A percentile compares a stretch with the other conserved stretches of the same genome.
Evolutionary conservation across 2,113 vertebrate genomes (phyloP).

Genomic region (Opisthocomus hoazin): DNA sequence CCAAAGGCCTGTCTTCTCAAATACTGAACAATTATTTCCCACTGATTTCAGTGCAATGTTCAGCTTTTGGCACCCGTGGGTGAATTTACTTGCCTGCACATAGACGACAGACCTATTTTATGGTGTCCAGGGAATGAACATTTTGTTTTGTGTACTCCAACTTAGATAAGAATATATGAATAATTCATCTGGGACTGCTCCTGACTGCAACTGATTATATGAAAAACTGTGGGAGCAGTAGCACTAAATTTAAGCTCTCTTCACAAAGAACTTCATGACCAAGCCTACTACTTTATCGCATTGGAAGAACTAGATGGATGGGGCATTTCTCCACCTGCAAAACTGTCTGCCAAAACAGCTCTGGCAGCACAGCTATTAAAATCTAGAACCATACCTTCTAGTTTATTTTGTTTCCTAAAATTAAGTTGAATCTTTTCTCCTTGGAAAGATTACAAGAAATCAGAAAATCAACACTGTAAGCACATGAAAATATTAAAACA

Average conservation of each 20-base stretch:
- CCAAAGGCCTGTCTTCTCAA: background rate
- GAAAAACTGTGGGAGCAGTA: background rate
- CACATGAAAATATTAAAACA: background rate
- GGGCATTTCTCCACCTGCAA: background rate
- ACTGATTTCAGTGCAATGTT: background rate
- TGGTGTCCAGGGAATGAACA: background rate
- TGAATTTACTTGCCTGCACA: background rate
- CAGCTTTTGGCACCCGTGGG: background rate
- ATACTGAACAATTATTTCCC: background rate
- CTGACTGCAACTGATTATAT: background rate
- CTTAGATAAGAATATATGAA: background rate
- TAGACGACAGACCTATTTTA: background rate
- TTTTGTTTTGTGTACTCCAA: background rate
- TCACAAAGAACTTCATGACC: background rate
- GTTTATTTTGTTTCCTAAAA: background rate
- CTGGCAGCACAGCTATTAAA: background rate
- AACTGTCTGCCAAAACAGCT: background rate
- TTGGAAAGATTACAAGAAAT: background rate
- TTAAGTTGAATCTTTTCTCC: background rate
- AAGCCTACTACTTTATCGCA: background rate
- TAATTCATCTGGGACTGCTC: background rate
- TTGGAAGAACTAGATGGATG: background rate
- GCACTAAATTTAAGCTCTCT: background rate
- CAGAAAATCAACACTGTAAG: background rate
- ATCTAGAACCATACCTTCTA: background rate